A percentile compares a stretch with the other conserved stretches of the same genome.
phyloP scores from a whole-genome alignment of 2,797 vertebrate species.

The Gadopsis bispinosus region DNA sequence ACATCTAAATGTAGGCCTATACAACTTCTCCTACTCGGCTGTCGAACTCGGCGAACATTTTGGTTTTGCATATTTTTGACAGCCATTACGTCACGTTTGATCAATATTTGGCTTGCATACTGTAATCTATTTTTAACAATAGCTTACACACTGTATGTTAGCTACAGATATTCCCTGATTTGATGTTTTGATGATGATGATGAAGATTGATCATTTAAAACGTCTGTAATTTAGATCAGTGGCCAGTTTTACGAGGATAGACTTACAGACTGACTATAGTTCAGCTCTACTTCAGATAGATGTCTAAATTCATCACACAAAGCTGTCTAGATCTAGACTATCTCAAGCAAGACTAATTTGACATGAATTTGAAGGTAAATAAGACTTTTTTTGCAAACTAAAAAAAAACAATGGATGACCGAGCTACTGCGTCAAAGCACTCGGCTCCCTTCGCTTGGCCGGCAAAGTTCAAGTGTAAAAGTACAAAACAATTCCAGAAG shows the following conservation, averaged over 20 bases:
- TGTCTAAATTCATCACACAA: background rate
- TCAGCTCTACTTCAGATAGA: background rate
- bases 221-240: background rate
- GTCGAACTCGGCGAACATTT: background rate
- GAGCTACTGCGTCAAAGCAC: background rate
- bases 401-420: background rate
- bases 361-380: background rate
- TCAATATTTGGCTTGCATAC: constrained; percentile 3
- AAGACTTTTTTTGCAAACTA: background rate
- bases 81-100: background rate
- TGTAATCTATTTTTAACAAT: constrained; percentile 15
- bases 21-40: background rate
- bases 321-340: background rate
- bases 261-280: background rate
- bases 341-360: constrained; percentile 10
- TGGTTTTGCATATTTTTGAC: constrained; percentile 1
- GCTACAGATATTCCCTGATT: background rate
- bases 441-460: background rate
- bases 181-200: background rate
- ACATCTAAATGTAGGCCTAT: background rate
- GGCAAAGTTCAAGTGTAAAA: background rate
- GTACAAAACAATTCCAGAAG: background rate
- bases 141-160: background rate
- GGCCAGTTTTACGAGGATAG: background rate
- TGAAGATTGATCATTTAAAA: background rate